Base-by-base conservation (phyloP, 2,888 invertebrate species). In the Tricholauxania praeusta region DNA sequence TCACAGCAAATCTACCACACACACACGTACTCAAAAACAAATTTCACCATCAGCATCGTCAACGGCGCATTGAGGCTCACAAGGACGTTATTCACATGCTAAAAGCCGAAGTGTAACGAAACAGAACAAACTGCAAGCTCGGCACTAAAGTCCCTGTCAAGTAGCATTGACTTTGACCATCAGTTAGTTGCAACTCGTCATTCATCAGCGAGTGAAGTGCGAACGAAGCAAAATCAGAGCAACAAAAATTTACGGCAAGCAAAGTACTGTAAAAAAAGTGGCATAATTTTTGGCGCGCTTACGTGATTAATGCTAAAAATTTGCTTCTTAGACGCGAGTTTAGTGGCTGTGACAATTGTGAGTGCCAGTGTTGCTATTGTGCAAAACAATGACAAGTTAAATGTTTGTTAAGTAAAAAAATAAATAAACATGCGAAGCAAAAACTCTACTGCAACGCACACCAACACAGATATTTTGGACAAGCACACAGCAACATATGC, bases 141-240 rank as follows among this genome's bases (percentile, higher is more conserved):
- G 22, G 19, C 55, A 55, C n/a, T 12, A 55, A 22, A 55, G 55
- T 39, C 66, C 28, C 55, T 47, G 22, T 60, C 66, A 71, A 53
- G 72, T 75, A 76, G 74, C 79, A 79, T 80, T 81, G 81, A 80
- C 82, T 81, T 81, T 81, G 81, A 81, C 80, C 80, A 78, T 82
- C 82, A 84, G 84, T 84, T 80, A 84, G 84, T 84, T 80, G 79
- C 78, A 76, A 77, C 80, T 83, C 80, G 7, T 39, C 39, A 79
- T 81, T 79, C 84, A 80, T 78, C 78, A 79, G 77, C 82, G 81
- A 80, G 78, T 82, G 75, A 82, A 78, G 78, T 79, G 79, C 77
- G 74, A 39, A 19, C 52, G n/a, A 2, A 39, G 48, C 57, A 12
- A 22, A 60, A 2, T 10, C 39, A 53, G 47, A 51, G 22, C 14